Conservation (phyloP, 2,797 vertebrate genomes). For the Lagocephalus sceleratus region DNA sequence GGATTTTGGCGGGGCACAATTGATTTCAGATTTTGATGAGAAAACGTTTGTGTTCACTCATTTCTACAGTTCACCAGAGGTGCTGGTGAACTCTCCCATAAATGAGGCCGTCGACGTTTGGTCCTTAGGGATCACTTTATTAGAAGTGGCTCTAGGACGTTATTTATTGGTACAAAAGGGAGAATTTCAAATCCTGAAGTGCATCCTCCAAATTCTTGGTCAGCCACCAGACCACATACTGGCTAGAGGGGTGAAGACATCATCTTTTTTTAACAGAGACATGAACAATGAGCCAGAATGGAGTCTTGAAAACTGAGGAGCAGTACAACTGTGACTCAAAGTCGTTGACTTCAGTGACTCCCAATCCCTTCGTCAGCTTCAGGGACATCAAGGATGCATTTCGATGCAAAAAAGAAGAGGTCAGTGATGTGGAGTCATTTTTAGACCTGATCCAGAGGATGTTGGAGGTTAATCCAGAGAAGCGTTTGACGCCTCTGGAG, state of each 20-base stretch:
- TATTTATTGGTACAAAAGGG: neutral
- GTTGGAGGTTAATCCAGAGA: neutral
- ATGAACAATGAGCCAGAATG: neutral
- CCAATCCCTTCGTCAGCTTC: neutral
- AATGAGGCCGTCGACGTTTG: constrained; percentile 1
- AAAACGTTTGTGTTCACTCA: neutral
- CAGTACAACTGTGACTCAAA: neutral
- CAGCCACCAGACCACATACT: constrained; percentile 3
- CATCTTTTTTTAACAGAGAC: neutral
- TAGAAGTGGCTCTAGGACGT: neutral
- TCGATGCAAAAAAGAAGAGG: neutral
- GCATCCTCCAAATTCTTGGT: neutral
- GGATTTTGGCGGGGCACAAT: neutral
- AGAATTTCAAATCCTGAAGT: neutral
- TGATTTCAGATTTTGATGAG: neutral
- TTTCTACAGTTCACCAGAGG: neutral
- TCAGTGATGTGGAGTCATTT: neutral
- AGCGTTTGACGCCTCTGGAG: neutral
- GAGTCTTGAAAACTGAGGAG: neutral
- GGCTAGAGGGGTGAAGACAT: neutral
- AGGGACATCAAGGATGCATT: neutral
- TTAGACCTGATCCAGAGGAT: neutral
- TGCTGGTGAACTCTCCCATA: neutral
- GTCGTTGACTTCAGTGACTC: neutral
- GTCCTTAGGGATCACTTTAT: neutral